phyloP scores from a whole-genome alignment of 92 coral and sea anemone species.

The Virgularia gustaviana region DNA sequence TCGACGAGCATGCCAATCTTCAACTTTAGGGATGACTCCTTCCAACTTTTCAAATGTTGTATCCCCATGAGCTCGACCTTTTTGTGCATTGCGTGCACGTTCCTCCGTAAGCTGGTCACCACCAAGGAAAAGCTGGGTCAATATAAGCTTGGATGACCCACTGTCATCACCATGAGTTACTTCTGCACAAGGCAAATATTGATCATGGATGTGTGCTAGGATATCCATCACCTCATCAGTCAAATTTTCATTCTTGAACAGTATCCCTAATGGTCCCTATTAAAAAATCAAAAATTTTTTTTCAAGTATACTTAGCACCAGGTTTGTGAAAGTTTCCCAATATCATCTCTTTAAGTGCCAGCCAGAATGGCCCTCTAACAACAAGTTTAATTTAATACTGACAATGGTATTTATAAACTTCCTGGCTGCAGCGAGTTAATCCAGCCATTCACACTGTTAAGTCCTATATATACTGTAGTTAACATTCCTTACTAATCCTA shows the following conservation, averaged over 20 bases:
- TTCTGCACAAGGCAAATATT: conserved; percentile 48
- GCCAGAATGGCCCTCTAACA: no score
- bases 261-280: conserved; percentile 59
- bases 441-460: no score
- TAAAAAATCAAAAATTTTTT: not conserved
- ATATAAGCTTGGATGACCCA: conserved; percentile 2
- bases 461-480: no score
- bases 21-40: conserved; percentile 42
- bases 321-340: no score
- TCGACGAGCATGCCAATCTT: conserved; percentile 64
- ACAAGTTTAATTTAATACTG: no score
- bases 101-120: conserved; percentile 64
- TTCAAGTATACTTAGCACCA: not conserved
- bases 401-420: no score
- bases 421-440: no score
- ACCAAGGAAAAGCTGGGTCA: conserved; percentile 50
- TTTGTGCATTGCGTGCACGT: conserved; percentile 54
- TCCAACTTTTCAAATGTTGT: conserved; percentile 35
- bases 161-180: conserved; percentile 20
- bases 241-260: conserved; percentile 61
- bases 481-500: no score
- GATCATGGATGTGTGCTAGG: conserved; percentile 45
- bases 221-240: conserved; percentile 64
- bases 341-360: no score
- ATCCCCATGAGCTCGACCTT: conserved; percentile 60